Evolutionary conservation across 2,797 vertebrate species (phyloP).

Genomic region (Cyprinella venusta): DNA sequence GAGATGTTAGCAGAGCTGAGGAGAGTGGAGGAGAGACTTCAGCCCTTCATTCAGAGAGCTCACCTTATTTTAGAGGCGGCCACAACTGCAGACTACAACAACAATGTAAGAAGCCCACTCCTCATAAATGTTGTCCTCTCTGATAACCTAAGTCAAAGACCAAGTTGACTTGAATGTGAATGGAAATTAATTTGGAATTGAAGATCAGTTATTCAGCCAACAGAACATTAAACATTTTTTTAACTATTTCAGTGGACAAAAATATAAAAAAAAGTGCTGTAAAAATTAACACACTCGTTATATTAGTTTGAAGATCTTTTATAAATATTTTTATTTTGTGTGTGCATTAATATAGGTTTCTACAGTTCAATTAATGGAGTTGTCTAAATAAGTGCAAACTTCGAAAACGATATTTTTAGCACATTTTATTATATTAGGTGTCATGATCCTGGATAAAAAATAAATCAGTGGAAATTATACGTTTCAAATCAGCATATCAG

Average conservation of each 20-base stretch:
- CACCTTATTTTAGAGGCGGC: constrained; percentile 86
- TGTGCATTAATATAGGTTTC: not conserved
- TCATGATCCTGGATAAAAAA: not conserved
- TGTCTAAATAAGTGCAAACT: not conserved
- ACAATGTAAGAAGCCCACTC: constrained; percentile 76
- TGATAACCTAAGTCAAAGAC: not conserved
- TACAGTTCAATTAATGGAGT: not conserved
- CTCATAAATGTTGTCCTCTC: not conserved
- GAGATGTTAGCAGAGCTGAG: constrained; percentile 88
- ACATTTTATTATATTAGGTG: not conserved
- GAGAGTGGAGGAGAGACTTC: constrained; percentile 85
- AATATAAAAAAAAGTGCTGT: not conserved
- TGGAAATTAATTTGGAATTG: not conserved
- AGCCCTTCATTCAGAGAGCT: constrained; percentile 90
- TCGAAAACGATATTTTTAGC: not conserved
- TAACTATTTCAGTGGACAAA: not conserved
- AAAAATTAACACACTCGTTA: not conserved
- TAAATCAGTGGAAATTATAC: not conserved
- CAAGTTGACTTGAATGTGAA: not conserved
- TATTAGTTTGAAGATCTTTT: not conserved
- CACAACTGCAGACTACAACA: constrained; percentile 85
- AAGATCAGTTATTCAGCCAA: not conserved
- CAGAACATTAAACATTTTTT: not conserved
- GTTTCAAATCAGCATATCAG: not conserved
- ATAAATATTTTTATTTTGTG: not conserved